Evolutionary conservation across 2,113 vertebrate species (phyloP).

Genomic region (Semicossyphus pulcher): DNA sequence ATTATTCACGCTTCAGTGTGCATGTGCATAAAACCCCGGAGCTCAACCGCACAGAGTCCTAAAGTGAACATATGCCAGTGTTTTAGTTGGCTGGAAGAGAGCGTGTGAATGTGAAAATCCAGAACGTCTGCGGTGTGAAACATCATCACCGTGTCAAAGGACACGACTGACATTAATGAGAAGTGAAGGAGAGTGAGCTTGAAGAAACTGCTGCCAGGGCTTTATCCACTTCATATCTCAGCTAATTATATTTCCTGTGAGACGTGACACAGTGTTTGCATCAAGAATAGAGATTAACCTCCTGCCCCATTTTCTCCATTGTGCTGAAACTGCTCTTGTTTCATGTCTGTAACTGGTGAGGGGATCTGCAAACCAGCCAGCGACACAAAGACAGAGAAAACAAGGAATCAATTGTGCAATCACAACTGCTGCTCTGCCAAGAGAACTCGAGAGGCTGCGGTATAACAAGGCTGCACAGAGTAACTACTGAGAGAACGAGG

Average conservation of each 20-base stretch:
- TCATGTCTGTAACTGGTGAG: background rate
- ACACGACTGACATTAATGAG: background rate
- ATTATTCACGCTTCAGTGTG: slow-evolving; percentile 4
- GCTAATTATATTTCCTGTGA: background rate
- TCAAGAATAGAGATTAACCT: slow-evolving; percentile 16
- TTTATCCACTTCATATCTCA: background rate
- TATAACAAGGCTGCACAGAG: too few relatives aligned
- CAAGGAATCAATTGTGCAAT: slow-evolving; percentile 13
- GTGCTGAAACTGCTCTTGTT: background rate
- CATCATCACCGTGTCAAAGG: slow-evolving; percentile 1
- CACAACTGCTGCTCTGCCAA: background rate
- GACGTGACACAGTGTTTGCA: background rate
- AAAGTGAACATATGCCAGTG: background rate
- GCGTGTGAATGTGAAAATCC: background rate
- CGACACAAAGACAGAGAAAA: slow-evolving; percentile 3
- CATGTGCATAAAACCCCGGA: background rate
- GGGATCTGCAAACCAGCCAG: background rate
- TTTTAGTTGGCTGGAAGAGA: background rate
- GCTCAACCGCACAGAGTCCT: background rate
- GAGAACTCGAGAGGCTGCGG: background rate
- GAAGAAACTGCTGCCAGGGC: background rate
- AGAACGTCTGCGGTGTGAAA: background rate
- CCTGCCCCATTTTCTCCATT: background rate
- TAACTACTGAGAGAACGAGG: background rate
- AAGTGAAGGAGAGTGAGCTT: background rate